phyloP scores from a whole-genome alignment of 2,888 invertebrate species.

The Shargacucullia verbasci region DNA sequence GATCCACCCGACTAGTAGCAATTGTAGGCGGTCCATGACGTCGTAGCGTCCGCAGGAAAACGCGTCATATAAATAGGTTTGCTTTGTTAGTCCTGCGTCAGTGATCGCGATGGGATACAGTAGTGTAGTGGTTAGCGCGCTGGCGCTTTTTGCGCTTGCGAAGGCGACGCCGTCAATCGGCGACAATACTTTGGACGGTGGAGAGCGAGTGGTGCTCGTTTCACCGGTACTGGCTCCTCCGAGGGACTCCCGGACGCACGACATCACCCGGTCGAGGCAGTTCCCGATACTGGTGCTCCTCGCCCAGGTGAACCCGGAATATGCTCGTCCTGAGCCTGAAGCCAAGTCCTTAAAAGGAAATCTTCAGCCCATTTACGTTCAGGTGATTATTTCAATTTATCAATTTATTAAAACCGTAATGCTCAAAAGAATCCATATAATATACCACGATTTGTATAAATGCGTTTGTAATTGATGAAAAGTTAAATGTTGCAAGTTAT shows the following conservation, averaged over 20 bases:
- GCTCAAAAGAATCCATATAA: too few relatives aligned
- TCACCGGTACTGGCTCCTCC: constrained; percentile 84
- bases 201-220: constrained; percentile 76
- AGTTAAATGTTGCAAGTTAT: too few relatives aligned
- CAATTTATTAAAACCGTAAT: too few relatives aligned
- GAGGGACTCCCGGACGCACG: constrained; percentile 74
- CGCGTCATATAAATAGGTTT: constrained; percentile 83
- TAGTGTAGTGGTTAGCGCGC: constrained; percentile 72
- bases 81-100: constrained; percentile 77
- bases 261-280: constrained; percentile 78
- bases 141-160: constrained; percentile 71
- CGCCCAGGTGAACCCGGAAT: constrained; percentile 66
- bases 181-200: constrained; percentile 77
- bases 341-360: constrained; percentile 75
- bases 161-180: constrained; percentile 72
- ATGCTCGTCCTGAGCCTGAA: constrained; percentile 67
- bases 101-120: constrained; percentile 82
- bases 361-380: constrained; percentile 78
- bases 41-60: constrained; percentile 71
- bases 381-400: constrained; percentile 67
- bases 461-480: too few relatives aligned
- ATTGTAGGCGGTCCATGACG: constrained; percentile 69
- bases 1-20: constrained; percentile 60
- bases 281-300: constrained; percentile 82
- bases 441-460: too few relatives aligned